Conservation (phyloP, 2,797 vertebrate genomes). For the Melanitta fusca region DNA sequence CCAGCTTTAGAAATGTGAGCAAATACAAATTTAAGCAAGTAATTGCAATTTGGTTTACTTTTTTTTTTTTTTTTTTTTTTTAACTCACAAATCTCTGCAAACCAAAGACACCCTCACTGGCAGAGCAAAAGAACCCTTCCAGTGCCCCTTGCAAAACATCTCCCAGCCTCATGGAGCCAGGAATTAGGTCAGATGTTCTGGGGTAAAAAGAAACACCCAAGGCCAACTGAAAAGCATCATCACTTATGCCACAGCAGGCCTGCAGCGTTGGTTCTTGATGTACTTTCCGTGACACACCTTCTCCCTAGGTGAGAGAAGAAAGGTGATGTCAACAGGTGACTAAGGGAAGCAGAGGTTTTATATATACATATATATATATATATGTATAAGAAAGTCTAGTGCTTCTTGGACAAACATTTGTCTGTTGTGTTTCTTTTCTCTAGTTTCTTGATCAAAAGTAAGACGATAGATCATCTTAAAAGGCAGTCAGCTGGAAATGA, state of each 20-base stretch:
- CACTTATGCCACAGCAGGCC: background rate
- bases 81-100: background rate
- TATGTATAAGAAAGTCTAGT: background rate
- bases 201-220: slow-evolving; percentile 1
- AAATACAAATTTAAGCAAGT: background rate
- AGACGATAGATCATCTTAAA: background rate
- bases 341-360: slow-evolving; percentile 42
- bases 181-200: slow-evolving; percentile 23
- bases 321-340: slow-evolving; percentile 43
- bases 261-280: background rate
- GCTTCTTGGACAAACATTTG: background rate
- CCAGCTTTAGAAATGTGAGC: background rate
- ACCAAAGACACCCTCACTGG: background rate
- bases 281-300: slow-evolving; percentile 26
- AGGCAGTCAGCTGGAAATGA: background rate
- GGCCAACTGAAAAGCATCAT: slow-evolving; percentile 46
- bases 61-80: background rate
- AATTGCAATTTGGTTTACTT: background rate
- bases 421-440: background rate
- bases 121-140: background rate
- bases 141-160: background rate
- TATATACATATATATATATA: background rate
- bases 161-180: slow-evolving; percentile 25
- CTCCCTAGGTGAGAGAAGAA: slow-evolving; percentile 40
- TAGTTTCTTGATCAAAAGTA: background rate